Conservation (phyloP, 1,140 invertebrate species). For the Zaprionus gabonicus region DNA sequence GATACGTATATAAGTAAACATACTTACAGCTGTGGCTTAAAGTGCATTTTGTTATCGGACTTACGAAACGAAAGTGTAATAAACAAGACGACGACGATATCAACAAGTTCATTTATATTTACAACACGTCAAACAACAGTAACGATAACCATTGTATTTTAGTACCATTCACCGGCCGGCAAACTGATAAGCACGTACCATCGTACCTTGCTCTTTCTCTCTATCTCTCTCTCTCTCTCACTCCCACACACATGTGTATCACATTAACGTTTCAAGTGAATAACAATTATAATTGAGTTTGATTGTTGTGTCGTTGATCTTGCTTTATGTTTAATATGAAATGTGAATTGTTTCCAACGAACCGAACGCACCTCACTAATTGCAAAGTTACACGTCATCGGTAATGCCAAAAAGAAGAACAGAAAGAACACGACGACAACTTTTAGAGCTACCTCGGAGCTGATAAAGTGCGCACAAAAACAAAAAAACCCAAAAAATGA, state of each 20-base stretch:
- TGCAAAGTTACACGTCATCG: slow-evolving; percentile 62
- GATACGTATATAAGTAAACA: background rate
- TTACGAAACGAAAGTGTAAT: slow-evolving; percentile 20
- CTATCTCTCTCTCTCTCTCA: background rate
- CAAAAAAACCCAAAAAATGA: background rate
- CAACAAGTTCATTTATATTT: slow-evolving; percentile 50
- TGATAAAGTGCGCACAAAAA: slow-evolving; percentile 14
- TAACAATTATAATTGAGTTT: slow-evolving; percentile 50
- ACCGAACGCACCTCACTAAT: slow-evolving; percentile 27
- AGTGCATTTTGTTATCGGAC: slow-evolving; percentile 25
- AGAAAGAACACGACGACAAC: background rate
- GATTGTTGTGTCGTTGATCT: slow-evolving; percentile 56
- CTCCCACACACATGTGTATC: background rate
- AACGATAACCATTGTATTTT: slow-evolving; percentile 43
- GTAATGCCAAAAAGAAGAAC: slow-evolving; percentile 1
- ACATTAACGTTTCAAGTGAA: slow-evolving; percentile 11
- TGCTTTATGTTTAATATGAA: slow-evolving; percentile 26
- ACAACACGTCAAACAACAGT: slow-evolving; percentile 47
- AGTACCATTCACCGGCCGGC: slow-evolving; percentile 67
- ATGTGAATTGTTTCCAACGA: slow-evolving; percentile 27
- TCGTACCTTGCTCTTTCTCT: background rate
- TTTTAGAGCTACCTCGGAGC: slow-evolving; percentile 2
- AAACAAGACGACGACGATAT: slow-evolving; percentile 47
- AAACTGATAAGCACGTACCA: slow-evolving; percentile 66
- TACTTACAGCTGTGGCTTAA: slow-evolving; percentile 10